Evolutionary conservation across 2,888 invertebrate genomes (phyloP).

Genomic region (Unio pictorum): DNA sequence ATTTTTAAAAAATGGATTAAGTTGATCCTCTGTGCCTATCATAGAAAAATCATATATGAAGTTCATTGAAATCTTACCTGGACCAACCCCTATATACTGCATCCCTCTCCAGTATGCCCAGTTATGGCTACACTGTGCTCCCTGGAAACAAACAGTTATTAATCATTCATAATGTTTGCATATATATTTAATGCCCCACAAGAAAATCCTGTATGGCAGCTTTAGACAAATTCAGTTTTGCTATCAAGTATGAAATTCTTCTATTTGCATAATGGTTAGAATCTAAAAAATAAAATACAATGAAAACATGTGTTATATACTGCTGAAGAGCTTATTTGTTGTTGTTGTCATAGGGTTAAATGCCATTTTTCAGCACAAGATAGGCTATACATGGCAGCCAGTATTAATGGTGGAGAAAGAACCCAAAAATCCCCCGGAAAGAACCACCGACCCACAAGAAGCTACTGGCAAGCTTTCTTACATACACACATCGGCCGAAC

Average conservation of each 20-base stretch:
- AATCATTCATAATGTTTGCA: not conserved
- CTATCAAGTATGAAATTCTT: not conserved
- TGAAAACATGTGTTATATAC: not conserved
- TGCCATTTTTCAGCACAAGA: too few species aligned
- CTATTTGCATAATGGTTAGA: not conserved
- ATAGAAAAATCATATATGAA: not conserved
- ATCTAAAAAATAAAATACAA: not conserved
- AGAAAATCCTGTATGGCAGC: not conserved
- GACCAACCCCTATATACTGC: slow-evolving; percentile 66
- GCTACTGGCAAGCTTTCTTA: too few species aligned
- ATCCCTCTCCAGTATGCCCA: slow-evolving; percentile 59
- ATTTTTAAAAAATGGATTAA: too few species aligned
- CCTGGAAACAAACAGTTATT: slow-evolving; percentile 27
- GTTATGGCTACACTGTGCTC: slow-evolving; percentile 54
- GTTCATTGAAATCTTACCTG: slow-evolving; percentile 44
- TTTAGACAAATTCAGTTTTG: not conserved
- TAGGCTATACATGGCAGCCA: too few species aligned
- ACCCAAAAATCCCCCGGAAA: too few species aligned
- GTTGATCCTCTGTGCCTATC: too few species aligned
- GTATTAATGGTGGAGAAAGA: too few species aligned
- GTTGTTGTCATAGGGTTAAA: too few species aligned
- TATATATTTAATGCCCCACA: not conserved
- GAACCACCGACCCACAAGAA: too few species aligned
- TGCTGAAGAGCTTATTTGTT: too few species aligned
- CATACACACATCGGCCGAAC: too few species aligned